phyloP scores from a whole-genome alignment of 2,797 vertebrate genomes.

The Xenentodon cancila region DNA sequence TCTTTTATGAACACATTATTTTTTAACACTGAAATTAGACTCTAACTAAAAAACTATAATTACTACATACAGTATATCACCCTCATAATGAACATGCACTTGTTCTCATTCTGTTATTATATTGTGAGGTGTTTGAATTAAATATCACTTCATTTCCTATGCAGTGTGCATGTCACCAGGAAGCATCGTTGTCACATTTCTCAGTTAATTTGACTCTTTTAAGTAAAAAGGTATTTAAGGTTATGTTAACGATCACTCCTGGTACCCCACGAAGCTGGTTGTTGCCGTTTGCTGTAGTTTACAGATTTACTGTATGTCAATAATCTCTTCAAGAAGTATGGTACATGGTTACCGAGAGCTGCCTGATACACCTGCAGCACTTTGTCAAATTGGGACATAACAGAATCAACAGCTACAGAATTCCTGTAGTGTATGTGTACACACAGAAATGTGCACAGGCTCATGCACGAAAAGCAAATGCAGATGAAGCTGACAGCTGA shows the following conservation, averaged over 20 bases:
- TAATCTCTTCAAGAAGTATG: neutral
- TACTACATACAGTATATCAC: conserved; percentile 14
- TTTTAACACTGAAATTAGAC: neutral
- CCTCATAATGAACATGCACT: conserved; percentile 32
- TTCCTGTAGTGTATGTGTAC: conserved; percentile 21
- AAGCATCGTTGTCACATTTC: conserved; percentile 6
- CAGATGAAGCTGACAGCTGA: conserved; percentile 36
- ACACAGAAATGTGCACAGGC: conserved; percentile 3
- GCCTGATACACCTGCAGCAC: conserved; percentile 3
- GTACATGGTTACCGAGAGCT: conserved; percentile 14
- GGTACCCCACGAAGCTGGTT: neutral
- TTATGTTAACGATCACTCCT: no score
- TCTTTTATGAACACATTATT: no score
- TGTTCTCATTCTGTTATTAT: conserved; percentile 21
- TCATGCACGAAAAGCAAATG: neutral
- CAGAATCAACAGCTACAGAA: conserved; percentile 12
- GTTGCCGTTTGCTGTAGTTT: conserved; percentile 16
- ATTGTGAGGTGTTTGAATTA: conserved; percentile 36
- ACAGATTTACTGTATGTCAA: conserved; percentile 4
- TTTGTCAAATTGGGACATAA: conserved; percentile 19
- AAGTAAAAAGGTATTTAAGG: conserved; percentile 2
- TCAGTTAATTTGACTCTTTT: conserved; percentile 2
- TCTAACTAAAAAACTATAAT: conserved; percentile 20
- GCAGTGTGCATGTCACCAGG: conserved; percentile 16
- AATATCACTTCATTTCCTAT: conserved; percentile 51